These are phyloP conservation scores for Cyclophora albipunctata DNA, from an alignment of 2,888 invertebrate genomes.

Conservation along the genomic window DNA sequence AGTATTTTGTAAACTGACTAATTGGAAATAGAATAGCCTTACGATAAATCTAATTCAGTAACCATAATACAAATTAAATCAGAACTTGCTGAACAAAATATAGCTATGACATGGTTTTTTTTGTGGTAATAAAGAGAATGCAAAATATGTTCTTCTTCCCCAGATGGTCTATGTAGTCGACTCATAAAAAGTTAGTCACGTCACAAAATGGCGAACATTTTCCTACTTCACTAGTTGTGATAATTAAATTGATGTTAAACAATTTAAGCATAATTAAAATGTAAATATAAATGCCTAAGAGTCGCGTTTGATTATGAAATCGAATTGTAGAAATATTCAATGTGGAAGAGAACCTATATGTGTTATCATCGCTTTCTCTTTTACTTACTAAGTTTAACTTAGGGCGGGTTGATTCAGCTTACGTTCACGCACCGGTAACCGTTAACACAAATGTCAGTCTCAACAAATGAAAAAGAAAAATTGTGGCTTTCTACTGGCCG, in stretches of 20 bases:
- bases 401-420: neutral
- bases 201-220: neutral
- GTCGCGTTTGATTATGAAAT: conserved; percentile 24
- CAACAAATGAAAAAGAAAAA: neutral
- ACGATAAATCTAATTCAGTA: too few relatives aligned
- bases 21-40: neutral
- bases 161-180: too few relatives aligned
- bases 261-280: neutral
- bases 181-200: too few relatives aligned
- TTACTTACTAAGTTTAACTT: neutral
- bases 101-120: too few relatives aligned
- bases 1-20: neutral
- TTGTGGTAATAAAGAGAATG: too few relatives aligned
- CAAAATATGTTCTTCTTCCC: too few relatives aligned
- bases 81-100: too few relatives aligned
- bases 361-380: neutral
- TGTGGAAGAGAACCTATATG: neutral
- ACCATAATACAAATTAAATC: too few relatives aligned
- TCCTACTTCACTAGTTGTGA: neutral
- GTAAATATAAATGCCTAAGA: conserved; percentile 5
- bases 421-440: neutral
- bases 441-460: neutral
- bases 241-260: neutral
- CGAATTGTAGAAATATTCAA: conserved; percentile 5
- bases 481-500: neutral